phyloP scores from a whole-genome alignment of 1,140 invertebrate species.

The Zaprionus inermis region DNA sequence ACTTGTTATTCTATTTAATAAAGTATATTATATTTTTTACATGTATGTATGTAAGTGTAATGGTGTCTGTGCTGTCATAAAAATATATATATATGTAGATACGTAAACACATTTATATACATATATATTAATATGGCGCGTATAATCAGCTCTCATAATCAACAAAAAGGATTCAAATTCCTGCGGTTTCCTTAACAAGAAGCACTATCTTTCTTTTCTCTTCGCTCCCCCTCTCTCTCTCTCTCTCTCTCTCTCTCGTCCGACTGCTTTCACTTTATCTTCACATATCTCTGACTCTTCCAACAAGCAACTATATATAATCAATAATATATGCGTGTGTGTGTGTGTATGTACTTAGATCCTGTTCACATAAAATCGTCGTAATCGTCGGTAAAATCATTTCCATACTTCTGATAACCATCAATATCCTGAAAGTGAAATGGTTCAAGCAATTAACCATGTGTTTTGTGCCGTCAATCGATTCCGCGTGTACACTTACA shows the following conservation, averaged over 20 bases:
- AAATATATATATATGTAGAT: constrained; percentile 46
- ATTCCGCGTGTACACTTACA: constrained; percentile 84
- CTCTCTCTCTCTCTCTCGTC: not conserved
- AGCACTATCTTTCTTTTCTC: constrained; percentile 57
- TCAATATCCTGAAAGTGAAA: constrained; percentile 84
- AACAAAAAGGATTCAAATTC: constrained; percentile 76
- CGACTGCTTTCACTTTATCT: not conserved
- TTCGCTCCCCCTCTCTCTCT: not conserved
- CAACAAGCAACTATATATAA: constrained; percentile 75
- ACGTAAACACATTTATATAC: constrained; percentile 51
- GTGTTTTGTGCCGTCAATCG: not conserved
- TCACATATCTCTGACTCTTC: constrained; percentile 17
- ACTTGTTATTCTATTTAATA: constrained; percentile 47
- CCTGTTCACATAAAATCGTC: constrained; percentile 88
- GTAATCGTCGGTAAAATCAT: constrained; percentile 87
- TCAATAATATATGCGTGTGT: constrained; percentile 41
- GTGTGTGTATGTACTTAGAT: constrained; percentile 38
- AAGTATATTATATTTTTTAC: constrained; percentile 32
- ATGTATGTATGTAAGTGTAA: constrained; percentile 37
- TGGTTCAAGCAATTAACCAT: not conserved
- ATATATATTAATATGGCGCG: constrained; percentile 61
- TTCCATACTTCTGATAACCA: constrained; percentile 83
- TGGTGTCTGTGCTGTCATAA: constrained; percentile 47
- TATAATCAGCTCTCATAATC: constrained; percentile 55
- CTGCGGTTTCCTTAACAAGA: constrained; percentile 73